Evolutionary conservation across 2,888 invertebrate species (phyloP).

Genomic region (Scrobipalpa atriplicella): DNA sequence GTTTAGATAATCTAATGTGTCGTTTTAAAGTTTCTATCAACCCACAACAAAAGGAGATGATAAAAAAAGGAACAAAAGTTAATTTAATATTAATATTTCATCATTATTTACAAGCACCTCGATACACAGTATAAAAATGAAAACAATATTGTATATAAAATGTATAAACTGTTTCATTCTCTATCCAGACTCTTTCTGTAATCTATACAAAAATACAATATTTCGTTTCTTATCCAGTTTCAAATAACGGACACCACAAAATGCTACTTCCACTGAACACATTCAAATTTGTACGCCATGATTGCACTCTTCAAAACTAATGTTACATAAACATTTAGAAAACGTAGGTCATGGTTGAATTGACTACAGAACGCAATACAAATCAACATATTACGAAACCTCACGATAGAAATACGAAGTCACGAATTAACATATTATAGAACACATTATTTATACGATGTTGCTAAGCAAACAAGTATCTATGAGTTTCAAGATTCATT

Average conservation of each 20-base stretch:
- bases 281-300: neutral
- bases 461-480: neutral
- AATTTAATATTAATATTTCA: neutral
- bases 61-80: neutral
- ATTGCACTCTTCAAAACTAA: conserved; percentile 5
- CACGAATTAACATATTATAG: neutral
- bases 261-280: neutral
- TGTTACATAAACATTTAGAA: neutral
- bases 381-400: neutral
- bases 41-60: neutral
- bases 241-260: neutral
- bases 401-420: neutral
- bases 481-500: neutral
- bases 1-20: conserved; percentile 54
- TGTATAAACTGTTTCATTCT: neutral
- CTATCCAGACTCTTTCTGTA: neutral
- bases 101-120: neutral
- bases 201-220: neutral
- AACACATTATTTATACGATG: neutral
- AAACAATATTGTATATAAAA: neutral
- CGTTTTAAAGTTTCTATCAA: neutral
- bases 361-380: neutral
- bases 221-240: neutral
- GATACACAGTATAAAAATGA: neutral
- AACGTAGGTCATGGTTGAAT: conserved; percentile 25